phyloP scores from a whole-genome alignment of 2,797 vertebrate species.

The Botia almorhae region DNA sequence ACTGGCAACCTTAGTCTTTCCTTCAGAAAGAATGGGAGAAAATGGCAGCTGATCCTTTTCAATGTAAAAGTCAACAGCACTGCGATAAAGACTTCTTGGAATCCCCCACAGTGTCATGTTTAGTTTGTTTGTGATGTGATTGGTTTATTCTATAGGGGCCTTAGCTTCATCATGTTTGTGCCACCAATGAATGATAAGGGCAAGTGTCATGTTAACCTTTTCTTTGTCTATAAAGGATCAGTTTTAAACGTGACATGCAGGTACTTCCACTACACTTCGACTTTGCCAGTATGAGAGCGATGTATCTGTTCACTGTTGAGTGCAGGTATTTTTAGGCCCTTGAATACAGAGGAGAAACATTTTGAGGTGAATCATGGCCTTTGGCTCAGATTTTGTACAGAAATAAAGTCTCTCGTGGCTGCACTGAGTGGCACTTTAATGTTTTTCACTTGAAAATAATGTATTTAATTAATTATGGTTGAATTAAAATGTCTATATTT shows the following conservation, averaged over 20 bases:
- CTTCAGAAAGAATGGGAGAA: neutral
- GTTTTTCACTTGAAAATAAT: too few species aligned
- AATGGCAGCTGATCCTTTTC: constrained; percentile 8
- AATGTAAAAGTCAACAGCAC: neutral
- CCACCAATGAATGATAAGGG: constrained; percentile 13
- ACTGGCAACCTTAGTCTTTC: neutral
- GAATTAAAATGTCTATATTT: constrained; percentile 31
- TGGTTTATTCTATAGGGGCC: constrained; percentile 19
- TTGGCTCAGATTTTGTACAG: neutral
- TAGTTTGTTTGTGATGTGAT: constrained; percentile 9
- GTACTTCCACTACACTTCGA: neutral
- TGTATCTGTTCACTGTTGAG: constrained; percentile 11
- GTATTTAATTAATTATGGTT: neutral
- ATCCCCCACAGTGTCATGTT: neutral
- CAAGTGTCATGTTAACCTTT: constrained; percentile 24
- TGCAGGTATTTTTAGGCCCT: constrained; percentile 37
- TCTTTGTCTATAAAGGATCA: constrained; percentile 18
- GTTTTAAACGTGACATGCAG: constrained; percentile 8
- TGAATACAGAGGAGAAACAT: constrained; percentile 29
- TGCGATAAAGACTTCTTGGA: neutral
- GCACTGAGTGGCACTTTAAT: neutral
- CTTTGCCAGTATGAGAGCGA: neutral
- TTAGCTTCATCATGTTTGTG: constrained; percentile 7
- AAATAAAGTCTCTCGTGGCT: neutral
- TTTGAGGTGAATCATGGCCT: constrained; percentile 20